phyloP scores from a whole-genome alignment of 2,113 vertebrate genomes.

The Cyanoramphus novaezelandiae region DNA sequence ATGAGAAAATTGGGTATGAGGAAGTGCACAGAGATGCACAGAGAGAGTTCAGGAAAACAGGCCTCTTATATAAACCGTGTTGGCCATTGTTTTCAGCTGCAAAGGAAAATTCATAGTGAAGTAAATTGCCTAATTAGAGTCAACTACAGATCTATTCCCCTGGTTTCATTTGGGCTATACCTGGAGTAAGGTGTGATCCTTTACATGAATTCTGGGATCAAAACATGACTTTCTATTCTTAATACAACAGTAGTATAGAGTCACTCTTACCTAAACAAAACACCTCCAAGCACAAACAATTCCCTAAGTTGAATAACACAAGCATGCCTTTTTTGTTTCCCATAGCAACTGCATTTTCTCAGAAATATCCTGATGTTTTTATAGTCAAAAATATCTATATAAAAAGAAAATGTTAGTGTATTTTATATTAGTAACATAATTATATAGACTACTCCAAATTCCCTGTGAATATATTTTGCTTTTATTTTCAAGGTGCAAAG shows the following conservation, averaged over 20 bases:
- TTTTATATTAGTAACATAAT: neutral
- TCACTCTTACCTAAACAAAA: neutral
- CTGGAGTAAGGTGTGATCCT: neutral
- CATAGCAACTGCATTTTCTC: neutral
- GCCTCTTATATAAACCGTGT: neutral
- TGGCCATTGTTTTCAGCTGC: neutral
- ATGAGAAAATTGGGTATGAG: neutral
- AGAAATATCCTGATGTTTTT: neutral
- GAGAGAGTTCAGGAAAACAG: neutral
- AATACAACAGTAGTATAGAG: neutral
- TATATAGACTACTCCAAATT: neutral
- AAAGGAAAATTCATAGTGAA: neutral
- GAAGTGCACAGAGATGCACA: neutral
- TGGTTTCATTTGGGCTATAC: neutral
- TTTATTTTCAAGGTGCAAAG: neutral
- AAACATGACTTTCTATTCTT: neutral
- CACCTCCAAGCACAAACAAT: neutral
- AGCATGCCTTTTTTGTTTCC: neutral
- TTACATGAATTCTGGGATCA: neutral
- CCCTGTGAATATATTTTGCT: neutral
- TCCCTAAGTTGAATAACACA: neutral
- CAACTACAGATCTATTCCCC: neutral
- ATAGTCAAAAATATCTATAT: neutral
- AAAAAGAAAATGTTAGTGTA: neutral
- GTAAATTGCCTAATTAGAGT: neutral